Percentiles rank a stretch among this genome's conserved stretches.
These are phyloP conservation scores for Drosophila jambulina DNA, from an alignment of 1,140 invertebrate genomes.

Conservation along the genomic window DNA sequence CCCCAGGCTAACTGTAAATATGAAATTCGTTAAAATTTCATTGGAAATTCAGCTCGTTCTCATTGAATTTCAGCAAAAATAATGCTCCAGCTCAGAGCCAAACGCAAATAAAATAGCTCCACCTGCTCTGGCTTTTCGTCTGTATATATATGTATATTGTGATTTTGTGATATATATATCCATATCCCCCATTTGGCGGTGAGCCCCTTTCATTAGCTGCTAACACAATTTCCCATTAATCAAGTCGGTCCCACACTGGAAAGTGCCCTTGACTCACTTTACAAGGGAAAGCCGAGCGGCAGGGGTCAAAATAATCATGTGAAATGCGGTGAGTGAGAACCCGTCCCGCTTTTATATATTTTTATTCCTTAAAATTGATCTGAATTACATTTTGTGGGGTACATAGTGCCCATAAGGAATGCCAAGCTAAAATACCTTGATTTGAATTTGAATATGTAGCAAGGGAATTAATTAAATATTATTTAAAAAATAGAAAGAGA, in stretches of 20 bases:
- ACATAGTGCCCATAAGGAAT: neutral
- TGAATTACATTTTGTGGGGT: neutral
- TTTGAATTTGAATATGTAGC: neutral
- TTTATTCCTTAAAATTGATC: conserved; percentile 15
- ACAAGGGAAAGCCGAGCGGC: conserved; percentile 6
- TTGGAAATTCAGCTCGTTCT: conserved; percentile 49
- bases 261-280: conserved; percentile 66
- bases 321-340: neutral
- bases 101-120: conserved; percentile 32
- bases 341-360: neutral
- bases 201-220: conserved; percentile 36
- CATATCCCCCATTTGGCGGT: neutral
- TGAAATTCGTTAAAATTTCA: conserved; percentile 59
- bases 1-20: conserved; percentile 48
- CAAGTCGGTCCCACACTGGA: conserved; percentile 20
- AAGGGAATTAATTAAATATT: neutral
- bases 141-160: neutral
- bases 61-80: conserved; percentile 44
- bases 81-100: conserved; percentile 27
- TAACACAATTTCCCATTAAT: conserved; percentile 59
- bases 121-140: conserved; percentile 18
- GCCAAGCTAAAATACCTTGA: no score
- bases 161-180: conserved; percentile 8
- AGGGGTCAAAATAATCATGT: conserved; percentile 33
- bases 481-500: no score